Base-by-base conservation (phyloP, 2,113 vertebrate species). In the Psilopsiagon aymara region DNA sequence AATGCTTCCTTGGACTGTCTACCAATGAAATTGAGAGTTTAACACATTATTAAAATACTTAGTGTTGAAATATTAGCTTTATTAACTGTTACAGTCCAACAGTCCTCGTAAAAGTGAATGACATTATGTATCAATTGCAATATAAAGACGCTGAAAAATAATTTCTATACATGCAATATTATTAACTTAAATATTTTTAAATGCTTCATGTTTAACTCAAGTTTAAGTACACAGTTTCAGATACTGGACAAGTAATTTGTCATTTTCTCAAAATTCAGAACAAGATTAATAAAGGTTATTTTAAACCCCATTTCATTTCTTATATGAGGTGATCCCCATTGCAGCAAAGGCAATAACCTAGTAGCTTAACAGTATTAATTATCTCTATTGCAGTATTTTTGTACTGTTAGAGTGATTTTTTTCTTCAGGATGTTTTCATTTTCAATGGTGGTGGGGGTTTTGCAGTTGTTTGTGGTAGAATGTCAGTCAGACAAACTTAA, bases 21-120 rank as follows among this genome's bases (percentile, higher is more conserved):
- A 91, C 59, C 53, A 81, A 74, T 76, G 59, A 85, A 84, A 62
- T 70, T 55, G 55, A 89, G 86, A 90, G 3, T 73, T 57, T 74
- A 63, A 73, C 19, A 91, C 3, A 52, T 63, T n/a, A 41, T 7
- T 71, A 51, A 51, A 92, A 53, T 28, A 85, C 14, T 52, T 66
- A 29, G 5, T 47, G 28, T 49, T 75, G 91, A 63, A 86, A 41
- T 57, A 67, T 39, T 46, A 77, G 29, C 3, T 84, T 82, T 55
- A 77, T 17, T 67, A 47, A 82, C n/a, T 57, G 57, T 21, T 53
- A 82, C 4, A 75, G 33, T 15, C 21, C 17, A 89, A 43, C 13
- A 59, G 23, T 63, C 60, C 67, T 68, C 2, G 51, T 76, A 82
- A 49, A 66, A 11, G 1, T 11, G 2, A 9, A 66, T 35, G 1